A percentile compares a stretch with the other conserved stretches of the same genome.
These are phyloP conservation scores for Sclerurus mexicanus DNA, from an alignment of 2,113 vertebrate genomes.

Conservation along the genomic window DNA sequence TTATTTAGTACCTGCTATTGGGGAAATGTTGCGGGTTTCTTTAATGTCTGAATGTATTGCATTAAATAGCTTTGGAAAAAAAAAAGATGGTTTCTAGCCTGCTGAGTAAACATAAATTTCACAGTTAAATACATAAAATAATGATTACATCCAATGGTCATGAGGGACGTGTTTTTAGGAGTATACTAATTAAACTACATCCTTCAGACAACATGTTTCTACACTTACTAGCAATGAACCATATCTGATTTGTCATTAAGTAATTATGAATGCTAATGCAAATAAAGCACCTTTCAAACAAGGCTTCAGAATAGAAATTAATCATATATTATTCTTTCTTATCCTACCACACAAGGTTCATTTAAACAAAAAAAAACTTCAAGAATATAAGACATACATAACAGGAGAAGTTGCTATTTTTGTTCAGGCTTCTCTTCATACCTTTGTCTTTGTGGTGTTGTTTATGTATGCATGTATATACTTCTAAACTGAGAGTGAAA, in stretches of 20 bases:
- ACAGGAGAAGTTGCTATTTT: not conserved
- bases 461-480: not conserved
- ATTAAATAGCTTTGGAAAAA: constrained; percentile 49
- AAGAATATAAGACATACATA: not conserved
- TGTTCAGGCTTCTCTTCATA: not conserved
- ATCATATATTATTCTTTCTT: constrained; percentile 75
- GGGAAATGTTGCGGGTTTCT: constrained; percentile 42
- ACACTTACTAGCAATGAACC: constrained; percentile 89
- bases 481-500: not conserved
- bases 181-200: constrained; percentile 92
- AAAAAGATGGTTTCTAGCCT: constrained; percentile 30
- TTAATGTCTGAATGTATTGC: constrained; percentile 50
- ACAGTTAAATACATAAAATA: constrained; percentile 89
- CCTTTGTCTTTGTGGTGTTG: not conserved
- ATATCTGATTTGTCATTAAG: constrained; percentile 98
- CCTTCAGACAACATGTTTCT: constrained; percentile 88
- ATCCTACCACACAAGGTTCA: constrained; percentile 71
- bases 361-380: constrained; percentile 58
- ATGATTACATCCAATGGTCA: constrained; percentile 82
- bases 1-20: constrained; percentile 58
- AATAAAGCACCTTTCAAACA: constrained; percentile 91
- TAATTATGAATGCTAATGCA: constrained; percentile 98
- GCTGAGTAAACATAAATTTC: constrained; percentile 82
- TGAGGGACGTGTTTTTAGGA: constrained; percentile 86
- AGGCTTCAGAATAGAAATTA: constrained; percentile 74